phyloP scores from a whole-genome alignment of 2,888 invertebrate genomes.

The Drosophila robusta region DNA sequence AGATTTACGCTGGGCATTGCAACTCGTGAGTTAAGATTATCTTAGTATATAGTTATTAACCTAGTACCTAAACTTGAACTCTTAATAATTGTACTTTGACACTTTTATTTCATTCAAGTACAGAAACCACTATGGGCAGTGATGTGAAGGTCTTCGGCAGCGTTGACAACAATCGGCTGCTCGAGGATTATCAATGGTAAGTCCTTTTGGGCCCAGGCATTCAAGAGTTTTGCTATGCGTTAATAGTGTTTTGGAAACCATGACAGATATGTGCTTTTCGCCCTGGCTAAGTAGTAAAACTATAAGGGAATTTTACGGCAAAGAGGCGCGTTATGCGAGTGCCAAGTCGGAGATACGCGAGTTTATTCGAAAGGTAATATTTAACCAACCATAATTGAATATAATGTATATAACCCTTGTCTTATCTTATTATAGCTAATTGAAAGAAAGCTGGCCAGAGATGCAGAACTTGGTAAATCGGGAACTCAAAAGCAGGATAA shows the following conservation, averaged over 20 bases:
- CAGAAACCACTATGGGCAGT: conserved; percentile 83
- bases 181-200: conserved; percentile 81
- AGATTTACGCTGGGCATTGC: conserved; percentile 77
- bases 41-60: too few relatives aligned
- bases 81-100: neutral
- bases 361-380: conserved; percentile 73
- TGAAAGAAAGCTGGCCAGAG: conserved; percentile 59
- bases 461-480: conserved; percentile 19
- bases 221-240: conserved; percentile 38
- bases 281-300: conserved; percentile 75
- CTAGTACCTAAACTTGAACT: neutral
- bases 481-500: conserved; percentile 36
- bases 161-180: conserved; percentile 56
- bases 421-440: conserved; percentile 67
- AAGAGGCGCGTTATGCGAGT: conserved; percentile 60
- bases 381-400: accelerated
- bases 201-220: conserved; percentile 7
- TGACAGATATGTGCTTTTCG: conserved; percentile 81
- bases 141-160: conserved; percentile 54
- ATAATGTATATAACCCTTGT: neutral
- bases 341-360: conserved; percentile 71
- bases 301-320: conserved; percentile 63
- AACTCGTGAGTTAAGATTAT: conserved; percentile 70
- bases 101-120: conserved; percentile 5
- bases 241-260: conserved; percentile 77